Base-by-base conservation (phyloP, 2,888 invertebrate species). In the Drosophila phalerata region DNA sequence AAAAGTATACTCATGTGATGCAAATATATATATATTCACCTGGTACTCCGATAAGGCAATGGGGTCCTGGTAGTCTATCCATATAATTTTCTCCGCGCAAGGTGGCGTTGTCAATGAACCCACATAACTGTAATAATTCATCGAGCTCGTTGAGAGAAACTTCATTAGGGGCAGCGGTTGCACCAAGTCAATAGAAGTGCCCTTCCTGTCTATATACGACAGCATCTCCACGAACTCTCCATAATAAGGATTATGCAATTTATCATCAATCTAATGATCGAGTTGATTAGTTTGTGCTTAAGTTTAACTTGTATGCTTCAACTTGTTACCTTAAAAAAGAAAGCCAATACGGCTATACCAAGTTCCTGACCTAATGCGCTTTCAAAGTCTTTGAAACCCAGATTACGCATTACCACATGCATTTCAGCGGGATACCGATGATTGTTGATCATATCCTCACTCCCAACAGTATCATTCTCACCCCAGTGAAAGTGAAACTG, bases 61-160 rank as follows among this genome's bases (percentile, higher is more conserved):
- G 0, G 96, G 95, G 69, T 95, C 94, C 81, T 95, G 94, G 87
- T 96, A 97, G 84, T 97, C 96, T 65, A 97, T 95, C 97, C 97
- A 98, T 42, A 95, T 95, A 42, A 97, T 97, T 52, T 96, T 95
- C 93, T 98, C 97, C 22, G 94, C 94, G 81, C 96, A 96, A 0
- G 97, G 97, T 2, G 97, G 97, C 2, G 97, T 97, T 4, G 97
- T 97, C 76, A 97, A 91, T 0, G 97, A 97, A 0, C 98, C 98
- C 47, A 94, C 94, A 91, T 98, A 98, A 0, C 97, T 97, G 93
- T 96, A 97, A 93, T 97, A 98, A 40, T 95, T 92, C 38, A 94
- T 91, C 68, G 94, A 91, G 85, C 94, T 93, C 48, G 92, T 91
- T 0, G 93, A 94, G 62, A 95, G 85, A 47, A 95, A 93, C 57